phyloP scores from a whole-genome alignment of 1,140 invertebrate species.

The Platorchestia sp. region DNA sequence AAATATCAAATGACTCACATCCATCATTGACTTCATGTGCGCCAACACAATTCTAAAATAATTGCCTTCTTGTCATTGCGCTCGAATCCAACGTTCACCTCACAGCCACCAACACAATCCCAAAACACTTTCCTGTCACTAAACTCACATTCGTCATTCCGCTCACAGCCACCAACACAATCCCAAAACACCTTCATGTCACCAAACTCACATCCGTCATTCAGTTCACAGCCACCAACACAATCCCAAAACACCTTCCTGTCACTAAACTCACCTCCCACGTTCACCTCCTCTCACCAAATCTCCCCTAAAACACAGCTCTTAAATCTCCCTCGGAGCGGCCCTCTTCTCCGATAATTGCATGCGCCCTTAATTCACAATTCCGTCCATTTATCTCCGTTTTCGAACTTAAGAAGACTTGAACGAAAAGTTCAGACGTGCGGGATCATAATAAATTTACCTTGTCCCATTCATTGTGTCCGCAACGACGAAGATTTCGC shows the following conservation, averaged over 20 bases:
- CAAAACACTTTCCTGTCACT: neutral
- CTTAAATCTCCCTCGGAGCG: neutral
- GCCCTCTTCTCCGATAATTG: slow-evolving; percentile 36
- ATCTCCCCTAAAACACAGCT: neutral
- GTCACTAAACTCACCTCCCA: neutral
- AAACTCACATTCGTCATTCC: neutral
- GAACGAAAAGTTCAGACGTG: slow-evolving; percentile 49
- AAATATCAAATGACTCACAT: too few species aligned
- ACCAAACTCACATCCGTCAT: neutral
- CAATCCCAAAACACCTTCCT: neutral
- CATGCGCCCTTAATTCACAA: slow-evolving; percentile 52
- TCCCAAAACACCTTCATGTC: neutral
- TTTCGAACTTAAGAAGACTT: slow-evolving; percentile 47
- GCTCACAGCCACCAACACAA: neutral
- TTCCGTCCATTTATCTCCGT: slow-evolving; percentile 51
- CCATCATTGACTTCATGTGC: too few species aligned
- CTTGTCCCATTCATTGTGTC: slow-evolving; percentile 55
- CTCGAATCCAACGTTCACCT: too few species aligned
- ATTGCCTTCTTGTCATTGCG: too few species aligned
- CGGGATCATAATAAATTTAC: slow-evolving; percentile 52
- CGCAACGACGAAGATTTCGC: slow-evolving; percentile 19
- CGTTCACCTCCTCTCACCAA: neutral
- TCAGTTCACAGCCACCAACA: neutral
- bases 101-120: neutral
- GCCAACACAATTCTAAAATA: too few species aligned